Percentiles rank a stretch among this genome's conserved stretches.
Evolutionary conservation across 2,888 invertebrate species (phyloP).

Genomic region (Drosophila melanocephala): DNA sequence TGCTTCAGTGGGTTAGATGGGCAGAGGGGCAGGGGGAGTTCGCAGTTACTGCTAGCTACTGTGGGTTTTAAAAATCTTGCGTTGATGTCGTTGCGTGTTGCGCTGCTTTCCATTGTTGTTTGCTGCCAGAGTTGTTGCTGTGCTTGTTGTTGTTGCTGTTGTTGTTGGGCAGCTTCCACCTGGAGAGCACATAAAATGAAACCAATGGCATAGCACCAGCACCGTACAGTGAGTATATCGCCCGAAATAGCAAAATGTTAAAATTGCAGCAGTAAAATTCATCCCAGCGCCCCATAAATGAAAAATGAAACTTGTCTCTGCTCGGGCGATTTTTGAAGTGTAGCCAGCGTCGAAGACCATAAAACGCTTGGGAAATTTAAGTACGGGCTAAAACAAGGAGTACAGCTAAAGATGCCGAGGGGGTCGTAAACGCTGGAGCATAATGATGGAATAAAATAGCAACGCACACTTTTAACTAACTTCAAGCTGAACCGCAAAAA

Average conservation of each 20-base stretch:
- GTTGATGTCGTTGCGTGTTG: slow-evolving; percentile 66
- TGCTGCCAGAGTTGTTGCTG: slow-evolving; percentile 50
- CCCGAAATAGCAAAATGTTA: slow-evolving; percentile 75
- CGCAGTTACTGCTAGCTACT: slow-evolving; percentile 60
- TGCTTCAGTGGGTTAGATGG: background rate
- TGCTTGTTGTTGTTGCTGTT: slow-evolving; percentile 40
- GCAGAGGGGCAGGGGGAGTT: background rate
- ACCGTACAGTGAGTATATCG: slow-evolving; percentile 33
- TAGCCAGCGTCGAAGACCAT: slow-evolving; percentile 40
- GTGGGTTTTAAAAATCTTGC: slow-evolving; percentile 80
- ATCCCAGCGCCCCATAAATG: slow-evolving; percentile 69
- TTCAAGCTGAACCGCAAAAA: background rate
- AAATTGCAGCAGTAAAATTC: slow-evolving; percentile 78
- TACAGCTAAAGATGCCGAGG: slow-evolving; percentile 19
- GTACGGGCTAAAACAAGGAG: slow-evolving; percentile 42
- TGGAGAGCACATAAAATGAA: slow-evolving; percentile 71
- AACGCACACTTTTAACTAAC: slow-evolving; percentile 4
- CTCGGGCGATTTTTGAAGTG: slow-evolving; percentile 46
- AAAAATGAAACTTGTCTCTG: slow-evolving; percentile 77
- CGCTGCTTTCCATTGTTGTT: slow-evolving; percentile 54
- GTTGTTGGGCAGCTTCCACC: slow-evolving; percentile 39
- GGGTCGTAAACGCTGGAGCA: slow-evolving; percentile 23
- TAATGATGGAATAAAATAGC: slow-evolving; percentile 36
- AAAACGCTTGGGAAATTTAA: slow-evolving; percentile 57
- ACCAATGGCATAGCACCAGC: slow-evolving; percentile 49